phyloP scores from a whole-genome alignment of 2,113 vertebrate species.

The Dissostichus mawsoni region DNA sequence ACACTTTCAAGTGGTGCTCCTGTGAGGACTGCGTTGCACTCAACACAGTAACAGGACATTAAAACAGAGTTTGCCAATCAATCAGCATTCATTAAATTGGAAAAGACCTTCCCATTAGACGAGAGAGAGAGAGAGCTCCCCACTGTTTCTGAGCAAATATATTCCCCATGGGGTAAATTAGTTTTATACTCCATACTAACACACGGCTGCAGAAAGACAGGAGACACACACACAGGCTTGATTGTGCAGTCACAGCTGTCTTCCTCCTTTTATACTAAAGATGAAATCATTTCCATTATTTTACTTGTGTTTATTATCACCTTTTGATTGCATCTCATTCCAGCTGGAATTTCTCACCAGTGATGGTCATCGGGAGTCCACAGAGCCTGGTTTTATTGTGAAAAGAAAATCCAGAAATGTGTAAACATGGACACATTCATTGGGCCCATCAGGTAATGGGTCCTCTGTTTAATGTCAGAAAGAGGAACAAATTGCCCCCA shows the following conservation, averaged over 20 bases:
- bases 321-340: not conserved
- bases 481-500: too few relatives aligned
- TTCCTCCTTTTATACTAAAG: conserved; percentile 11
- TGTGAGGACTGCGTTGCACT: conserved; percentile 40
- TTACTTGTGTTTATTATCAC: not conserved
- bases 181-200: conserved; percentile 28
- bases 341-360: not conserved
- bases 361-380: not conserved
- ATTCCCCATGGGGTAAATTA: conserved; percentile 65
- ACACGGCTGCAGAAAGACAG: conserved; percentile 4
- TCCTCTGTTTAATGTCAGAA: too few relatives aligned
- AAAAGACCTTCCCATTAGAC: conserved; percentile 58
- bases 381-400: not conserved
- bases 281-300: conserved; percentile 7
- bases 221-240: not conserved
- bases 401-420: not conserved
- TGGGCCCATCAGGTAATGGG: too few relatives aligned
- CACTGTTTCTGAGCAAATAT: conserved; percentile 53
- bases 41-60: conserved; percentile 54
- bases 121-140: conserved; percentile 16
- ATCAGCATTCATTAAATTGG: conserved; percentile 64
- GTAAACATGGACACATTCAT: too few relatives aligned
- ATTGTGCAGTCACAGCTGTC: not conserved
- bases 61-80: conserved; percentile 59
- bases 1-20: conserved; percentile 38